A percentile compares a stretch with the other conserved stretches of the same genome.
Evolutionary conservation across 2,113 vertebrate species (phyloP).

Genomic region (Nothobranchius kuhntae): DNA sequence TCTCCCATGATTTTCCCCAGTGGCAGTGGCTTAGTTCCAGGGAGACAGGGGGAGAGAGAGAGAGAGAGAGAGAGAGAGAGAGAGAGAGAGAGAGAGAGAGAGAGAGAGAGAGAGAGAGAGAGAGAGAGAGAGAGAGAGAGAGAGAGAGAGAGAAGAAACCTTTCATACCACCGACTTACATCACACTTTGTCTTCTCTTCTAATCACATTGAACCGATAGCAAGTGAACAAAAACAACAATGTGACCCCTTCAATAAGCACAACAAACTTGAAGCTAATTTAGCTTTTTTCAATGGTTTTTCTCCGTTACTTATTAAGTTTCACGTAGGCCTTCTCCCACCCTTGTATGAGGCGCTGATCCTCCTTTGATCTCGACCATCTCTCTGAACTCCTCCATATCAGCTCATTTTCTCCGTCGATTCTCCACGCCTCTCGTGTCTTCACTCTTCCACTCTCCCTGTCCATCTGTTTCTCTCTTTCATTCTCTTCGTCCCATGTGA

Average conservation of each 20-base stretch:
- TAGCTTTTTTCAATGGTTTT: constrained; percentile 49
- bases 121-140: constrained; percentile 17
- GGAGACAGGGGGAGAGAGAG: no score
- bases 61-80: constrained; percentile 37
- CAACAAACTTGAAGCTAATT: constrained; percentile 37
- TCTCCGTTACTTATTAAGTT: constrained; percentile 68
- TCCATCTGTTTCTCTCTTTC: constrained; percentile 52
- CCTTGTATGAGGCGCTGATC: constrained; percentile 41
- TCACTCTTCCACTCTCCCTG: constrained; percentile 43
- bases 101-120: constrained; percentile 33
- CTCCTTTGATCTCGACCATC: constrained; percentile 64
- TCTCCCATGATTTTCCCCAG: constrained; percentile 55
- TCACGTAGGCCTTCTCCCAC: constrained; percentile 39
- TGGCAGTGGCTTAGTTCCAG: constrained; percentile 58
- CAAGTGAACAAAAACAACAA: constrained; percentile 30
- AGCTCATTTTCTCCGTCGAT: constrained; percentile 42
- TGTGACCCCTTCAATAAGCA: constrained; percentile 30
- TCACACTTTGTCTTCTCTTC: constrained; percentile 30
- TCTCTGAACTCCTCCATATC: constrained; percentile 47
- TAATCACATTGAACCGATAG: neutral
- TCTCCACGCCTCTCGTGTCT: constrained; percentile 57
- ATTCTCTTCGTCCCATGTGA: constrained; percentile 74
- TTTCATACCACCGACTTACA: constrained; percentile 46
- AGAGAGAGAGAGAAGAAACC: constrained; percentile 25
- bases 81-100: constrained; percentile 27